Conservation (phyloP, 2,888 invertebrate species). For the Caenorhabditis drosophilae region DNA sequence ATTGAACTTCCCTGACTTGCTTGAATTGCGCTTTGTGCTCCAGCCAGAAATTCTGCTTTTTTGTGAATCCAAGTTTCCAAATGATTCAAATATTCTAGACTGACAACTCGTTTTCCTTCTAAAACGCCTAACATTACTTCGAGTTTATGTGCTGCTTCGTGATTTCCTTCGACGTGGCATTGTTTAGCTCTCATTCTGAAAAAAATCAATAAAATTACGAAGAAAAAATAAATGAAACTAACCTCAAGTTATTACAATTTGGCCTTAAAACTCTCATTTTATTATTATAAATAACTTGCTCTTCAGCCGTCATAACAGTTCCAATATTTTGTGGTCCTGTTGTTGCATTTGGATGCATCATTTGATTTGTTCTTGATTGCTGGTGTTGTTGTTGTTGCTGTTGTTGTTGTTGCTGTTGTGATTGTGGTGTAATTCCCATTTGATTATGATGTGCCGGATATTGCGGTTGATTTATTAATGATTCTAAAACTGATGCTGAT, state of each 20-base stretch:
- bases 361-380: neutral
- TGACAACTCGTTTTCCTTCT: conserved; percentile 50
- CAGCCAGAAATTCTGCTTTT: conserved; percentile 51
- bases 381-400: conserved; percentile 3
- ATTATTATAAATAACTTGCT: conserved; percentile 38
- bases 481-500: conserved; percentile 47
- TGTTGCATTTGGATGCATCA: conserved; percentile 18
- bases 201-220: neutral
- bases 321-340: conserved; percentile 1
- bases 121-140: conserved; percentile 56
- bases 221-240: neutral
- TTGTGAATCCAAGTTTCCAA: conserved; percentile 55
- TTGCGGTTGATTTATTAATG: conserved; percentile 49
- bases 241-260: conserved; percentile 46
- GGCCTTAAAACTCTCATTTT: conserved; percentile 43
- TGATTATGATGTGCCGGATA: conserved; percentile 27
- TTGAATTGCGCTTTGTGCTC: neutral
- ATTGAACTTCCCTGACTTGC: neutral
- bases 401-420: conserved; percentile 22
- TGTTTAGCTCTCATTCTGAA: conserved; percentile 42
- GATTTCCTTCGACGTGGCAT: conserved; percentile 42
- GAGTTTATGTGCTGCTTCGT: conserved; percentile 45
- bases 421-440: neutral
- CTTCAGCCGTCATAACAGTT: conserved; percentile 15
- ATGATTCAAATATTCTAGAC: conserved; percentile 52